Evolutionary conservation across 2,888 invertebrate genomes (phyloP).

Genomic region (Zaprionus obscuricornis): DNA sequence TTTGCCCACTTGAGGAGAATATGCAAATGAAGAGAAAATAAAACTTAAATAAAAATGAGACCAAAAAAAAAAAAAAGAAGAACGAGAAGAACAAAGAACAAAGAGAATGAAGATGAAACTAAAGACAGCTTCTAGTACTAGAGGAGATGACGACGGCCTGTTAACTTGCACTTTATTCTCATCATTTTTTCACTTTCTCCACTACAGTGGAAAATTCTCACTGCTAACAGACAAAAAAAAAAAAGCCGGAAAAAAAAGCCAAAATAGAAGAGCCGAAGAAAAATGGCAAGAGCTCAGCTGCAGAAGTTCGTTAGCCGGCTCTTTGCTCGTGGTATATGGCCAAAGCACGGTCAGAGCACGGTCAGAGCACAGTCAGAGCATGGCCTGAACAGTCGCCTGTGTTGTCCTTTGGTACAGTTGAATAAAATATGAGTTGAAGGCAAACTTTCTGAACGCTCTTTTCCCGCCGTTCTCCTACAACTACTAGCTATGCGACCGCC

Average conservation of each 20-base stretch:
- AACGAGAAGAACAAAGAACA: neutral
- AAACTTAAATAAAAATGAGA: neutral
- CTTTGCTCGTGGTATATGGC: constrained; percentile 25
- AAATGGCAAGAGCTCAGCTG: constrained; percentile 57
- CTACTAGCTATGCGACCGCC: too few species aligned
- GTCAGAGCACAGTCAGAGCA: constrained; percentile 12
- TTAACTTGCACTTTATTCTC: constrained; percentile 61
- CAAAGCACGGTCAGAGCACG: neutral
- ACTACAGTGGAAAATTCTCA: constrained; percentile 27
- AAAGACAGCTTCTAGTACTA: too few species aligned
- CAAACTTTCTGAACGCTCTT: constrained; percentile 53
- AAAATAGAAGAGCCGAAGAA: constrained; percentile 36
- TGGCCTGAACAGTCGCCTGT: constrained; percentile 22
- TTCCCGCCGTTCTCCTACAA: constrained; percentile 32
- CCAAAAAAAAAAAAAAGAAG: neutral
- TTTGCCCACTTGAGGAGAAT: constrained; percentile 19
- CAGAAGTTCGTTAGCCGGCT: constrained; percentile 49
- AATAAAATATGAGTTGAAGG: constrained; percentile 62
- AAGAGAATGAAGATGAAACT: too few species aligned
- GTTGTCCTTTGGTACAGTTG: constrained; percentile 53
- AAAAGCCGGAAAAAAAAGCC: constrained; percentile 3
- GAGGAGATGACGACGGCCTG: constrained; percentile 25
- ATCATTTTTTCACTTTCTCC: constrained; percentile 52
- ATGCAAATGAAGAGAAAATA: constrained; percentile 56
- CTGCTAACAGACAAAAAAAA: constrained; percentile 7